Evolutionary conservation across 2,113 vertebrate species (phyloP), one percentile per base, ranked within the genome.

Genomic region (Martes martes): DNA sequence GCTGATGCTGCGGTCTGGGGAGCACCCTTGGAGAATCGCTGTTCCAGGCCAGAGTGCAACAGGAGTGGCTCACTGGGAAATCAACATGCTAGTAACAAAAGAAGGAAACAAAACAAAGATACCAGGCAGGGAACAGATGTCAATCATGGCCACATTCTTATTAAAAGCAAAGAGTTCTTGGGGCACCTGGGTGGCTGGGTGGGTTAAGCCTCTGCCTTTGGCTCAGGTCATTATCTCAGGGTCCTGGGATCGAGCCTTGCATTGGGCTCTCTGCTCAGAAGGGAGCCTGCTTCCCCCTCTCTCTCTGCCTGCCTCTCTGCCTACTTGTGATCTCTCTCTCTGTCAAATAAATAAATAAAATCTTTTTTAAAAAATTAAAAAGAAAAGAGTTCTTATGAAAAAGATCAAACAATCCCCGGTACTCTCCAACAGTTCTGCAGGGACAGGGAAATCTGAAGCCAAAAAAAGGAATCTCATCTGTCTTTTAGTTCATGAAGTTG

Each of bases 401-500:
- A 18, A 80, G 18, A 71, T 50, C 91, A 90, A 52, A 61, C 55
- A 76, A 69, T 6, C 47, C 31, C 28, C 39, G 52, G 63, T 23
- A 55, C 33, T 69, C 11, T 45, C 39, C 61, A 74, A 55, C 9
- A 61, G 63, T 61, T 82, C 67, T 82, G 1, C 57, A 36, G 23
- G 18, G 24, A 47, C 55, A 73, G 42, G 52, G 55, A 87, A 93
- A 80, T 52, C 59, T 50, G 42, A 33, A 93, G 50, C 4, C 24
- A 86, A 92, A 55, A 78, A 87, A 79, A 94, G 39, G 93, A 81
- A 39, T 94, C 39, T 95, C 80, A 76, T 93, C 80, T 94, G 9
- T 96, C 95, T 63, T 88, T 90, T 50, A 90, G 92, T 67, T 96
- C 65, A 88, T 81, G 65, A 88, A 92, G 90, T 91, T 97, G 84